These are phyloP conservation scores for Crotalus viridis DNA, from an alignment of 2,113 vertebrate genomes.

Conservation along the genomic window DNA sequence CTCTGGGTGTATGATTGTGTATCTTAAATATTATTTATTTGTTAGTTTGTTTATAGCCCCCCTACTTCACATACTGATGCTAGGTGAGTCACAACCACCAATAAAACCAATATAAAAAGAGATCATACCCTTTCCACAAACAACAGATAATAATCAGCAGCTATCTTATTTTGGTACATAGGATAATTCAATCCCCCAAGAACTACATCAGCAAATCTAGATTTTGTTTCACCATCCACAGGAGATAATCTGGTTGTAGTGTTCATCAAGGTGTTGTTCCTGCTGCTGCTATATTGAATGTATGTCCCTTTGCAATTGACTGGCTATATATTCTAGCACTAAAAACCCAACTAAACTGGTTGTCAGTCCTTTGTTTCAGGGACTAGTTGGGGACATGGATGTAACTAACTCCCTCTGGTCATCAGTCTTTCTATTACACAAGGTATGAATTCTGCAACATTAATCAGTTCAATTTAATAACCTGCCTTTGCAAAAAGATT, in stretches of 20 bases:
- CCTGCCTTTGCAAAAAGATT: background rate
- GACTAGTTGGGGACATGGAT: background rate
- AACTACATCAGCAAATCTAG: background rate
- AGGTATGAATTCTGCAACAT: background rate
- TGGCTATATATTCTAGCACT: background rate
- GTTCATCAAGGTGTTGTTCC: background rate
- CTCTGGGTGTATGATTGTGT: background rate
- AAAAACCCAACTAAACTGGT: background rate
- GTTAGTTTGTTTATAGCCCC: background rate
- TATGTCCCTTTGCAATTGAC: background rate
- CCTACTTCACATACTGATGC: background rate
- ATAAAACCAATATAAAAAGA: background rate
- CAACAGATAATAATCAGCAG: background rate
- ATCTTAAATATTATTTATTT: background rate
- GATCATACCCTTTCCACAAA: background rate
- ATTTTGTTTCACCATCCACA: background rate
- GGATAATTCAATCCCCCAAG: background rate
- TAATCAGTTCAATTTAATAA: background rate
- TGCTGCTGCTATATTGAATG: background rate
- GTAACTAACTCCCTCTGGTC: background rate
- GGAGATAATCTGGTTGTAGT: background rate
- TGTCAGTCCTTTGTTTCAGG: background rate
- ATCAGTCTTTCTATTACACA: background rate
- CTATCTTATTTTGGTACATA: background rate
- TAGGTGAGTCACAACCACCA: background rate